Evolutionary conservation across 2,113 vertebrate species (phyloP), one percentile per base, ranked within the genome.

Genomic region (Seriola rivoliana): DNA sequence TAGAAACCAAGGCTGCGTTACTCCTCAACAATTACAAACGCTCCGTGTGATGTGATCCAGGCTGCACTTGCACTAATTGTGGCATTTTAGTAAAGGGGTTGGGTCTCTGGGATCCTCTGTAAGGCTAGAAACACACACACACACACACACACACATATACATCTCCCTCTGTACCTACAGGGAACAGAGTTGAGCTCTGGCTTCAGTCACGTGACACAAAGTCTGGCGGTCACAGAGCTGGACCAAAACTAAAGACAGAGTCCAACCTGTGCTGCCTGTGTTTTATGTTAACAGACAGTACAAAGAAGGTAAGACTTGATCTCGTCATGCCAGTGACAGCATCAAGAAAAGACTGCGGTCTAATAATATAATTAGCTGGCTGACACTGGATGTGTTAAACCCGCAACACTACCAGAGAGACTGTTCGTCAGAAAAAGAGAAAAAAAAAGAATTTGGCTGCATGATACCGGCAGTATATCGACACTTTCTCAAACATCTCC

Each of bases 41-140:
- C 72, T 87, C 58, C 48, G 12, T 76, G 90, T 95, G 94, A 95
- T 87, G 81, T 84, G 89, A 92, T 85, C 88, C 93, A 94, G 94
- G 90, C 93, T 87, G 77, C 85, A 85, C 85, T 90, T 89, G 72
- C 74, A 87, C 84, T 95, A 93, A 95, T 93, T 94, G 90, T 91
- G 85, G 75, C 87, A 84, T 90, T 94, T 91, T 85, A 75, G 80
- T 87, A 32, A 69, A 84, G 91, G 80, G 87, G 88, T 86, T 86
- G 88, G 79, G 85, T 91, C 81, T 90, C 83, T 89, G 64, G 81
- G 88, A 92, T 88, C 75, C 57, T 75, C 71, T 76, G 78, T 85
- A 64, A 60, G 42, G 78, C 62, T 48, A 32, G 17, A 84, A 86
- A 72, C 78, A 77, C 70, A 72, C 78, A 77, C 70, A 67, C 34